These are phyloP conservation scores for Microplitis deprimator DNA, from an alignment of 2,888 invertebrate species.

Conservation along the genomic window DNA sequence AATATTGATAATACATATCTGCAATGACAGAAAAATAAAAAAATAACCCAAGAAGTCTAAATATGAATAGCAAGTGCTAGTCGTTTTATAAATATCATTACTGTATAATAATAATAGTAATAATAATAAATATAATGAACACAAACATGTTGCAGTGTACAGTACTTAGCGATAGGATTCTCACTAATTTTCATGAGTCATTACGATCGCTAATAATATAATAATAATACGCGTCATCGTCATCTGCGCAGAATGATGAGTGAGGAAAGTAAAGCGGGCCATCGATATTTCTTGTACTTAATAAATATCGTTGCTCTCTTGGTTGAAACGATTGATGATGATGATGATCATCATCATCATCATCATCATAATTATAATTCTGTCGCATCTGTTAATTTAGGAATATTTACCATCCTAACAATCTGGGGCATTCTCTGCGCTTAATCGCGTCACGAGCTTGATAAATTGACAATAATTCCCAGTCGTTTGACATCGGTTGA, in stretches of 20 bases:
- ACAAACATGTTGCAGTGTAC: not conserved
- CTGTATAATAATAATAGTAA: not conserved
- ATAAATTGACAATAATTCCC: constrained; percentile 68
- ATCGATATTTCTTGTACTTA: not conserved
- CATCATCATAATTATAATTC: not conserved
- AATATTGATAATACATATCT: not conserved
- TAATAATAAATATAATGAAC: not conserved
- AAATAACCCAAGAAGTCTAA: not conserved
- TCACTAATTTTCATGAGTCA: constrained; percentile 51
- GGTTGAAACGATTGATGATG: not conserved
- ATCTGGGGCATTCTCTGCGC: constrained; percentile 50
- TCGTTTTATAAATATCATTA: not conserved
- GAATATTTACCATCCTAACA: constrained; percentile 46
- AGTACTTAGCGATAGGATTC: constrained; percentile 39
- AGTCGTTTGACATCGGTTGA: constrained; percentile 69
- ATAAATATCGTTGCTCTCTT: not conserved
- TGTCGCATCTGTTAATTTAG: constrained; percentile 12
- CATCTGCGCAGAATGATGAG: not conserved
- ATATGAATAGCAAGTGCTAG: not conserved
- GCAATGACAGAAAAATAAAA: not conserved
- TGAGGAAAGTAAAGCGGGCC: not conserved
- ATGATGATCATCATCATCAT: not conserved
- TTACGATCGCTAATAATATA: constrained; percentile 15
- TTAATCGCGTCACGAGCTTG: constrained; percentile 50
- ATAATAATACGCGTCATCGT: constrained; percentile 28